Evolutionary conservation across 2,113 vertebrate species (phyloP).

Genomic region (Thymallus thymallus): DNA sequence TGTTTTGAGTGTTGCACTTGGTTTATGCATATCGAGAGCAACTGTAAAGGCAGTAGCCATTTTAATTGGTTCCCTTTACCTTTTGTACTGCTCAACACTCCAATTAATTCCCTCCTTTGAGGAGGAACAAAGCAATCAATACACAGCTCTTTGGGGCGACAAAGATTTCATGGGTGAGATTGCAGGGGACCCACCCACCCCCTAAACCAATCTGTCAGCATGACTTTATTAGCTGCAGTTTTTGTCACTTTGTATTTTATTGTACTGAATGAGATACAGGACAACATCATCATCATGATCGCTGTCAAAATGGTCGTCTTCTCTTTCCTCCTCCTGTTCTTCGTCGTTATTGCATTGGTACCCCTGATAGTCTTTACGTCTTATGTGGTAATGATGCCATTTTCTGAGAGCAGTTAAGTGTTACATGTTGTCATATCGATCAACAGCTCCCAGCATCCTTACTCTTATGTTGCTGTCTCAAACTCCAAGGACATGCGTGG

Average conservation of each 20-base stretch:
- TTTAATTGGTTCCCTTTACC: constrained; percentile 32
- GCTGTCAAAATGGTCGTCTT: no score
- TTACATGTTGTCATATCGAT: no score
- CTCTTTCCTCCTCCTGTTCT: no score
- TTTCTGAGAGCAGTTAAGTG: no score
- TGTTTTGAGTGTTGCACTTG: neutral
- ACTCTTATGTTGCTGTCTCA: neutral
- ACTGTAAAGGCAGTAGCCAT: constrained; percentile 15
- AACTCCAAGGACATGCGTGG: neutral
- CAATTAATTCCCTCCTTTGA: constrained; percentile 26
- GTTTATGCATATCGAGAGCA: neutral
- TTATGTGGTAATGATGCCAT: no score
- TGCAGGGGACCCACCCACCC: neutral
- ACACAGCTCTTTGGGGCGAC: constrained; percentile 8
- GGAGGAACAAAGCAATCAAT: constrained; percentile 17
- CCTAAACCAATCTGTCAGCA: no score
- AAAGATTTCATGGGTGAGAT: constrained; percentile 6
- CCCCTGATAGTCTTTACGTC: no score
- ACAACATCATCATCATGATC: no score
- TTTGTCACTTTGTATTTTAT: no score
- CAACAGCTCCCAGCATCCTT: no score
- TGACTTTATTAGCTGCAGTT: neutral
- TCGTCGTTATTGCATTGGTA: no score
- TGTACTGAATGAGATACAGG: neutral
- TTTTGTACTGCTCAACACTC: constrained; percentile 11